Evolutionary conservation across 2,797 vertebrate species (phyloP), one percentile per base, ranked within the genome.

Genomic region (Stomatorhinus walkeri): DNA sequence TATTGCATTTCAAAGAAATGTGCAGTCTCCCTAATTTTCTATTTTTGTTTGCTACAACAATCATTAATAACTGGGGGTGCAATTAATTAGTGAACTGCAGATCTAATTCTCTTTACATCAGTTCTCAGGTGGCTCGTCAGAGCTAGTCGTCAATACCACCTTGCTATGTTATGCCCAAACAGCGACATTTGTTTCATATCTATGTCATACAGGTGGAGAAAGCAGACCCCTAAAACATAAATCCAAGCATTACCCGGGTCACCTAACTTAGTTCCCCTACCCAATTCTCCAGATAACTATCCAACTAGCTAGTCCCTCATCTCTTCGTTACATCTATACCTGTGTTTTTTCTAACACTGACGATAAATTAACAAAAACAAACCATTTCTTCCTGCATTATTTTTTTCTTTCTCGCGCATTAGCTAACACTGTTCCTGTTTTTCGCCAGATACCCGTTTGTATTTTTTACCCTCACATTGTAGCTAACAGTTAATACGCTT

Each of bases 401-500:
- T 90, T 90, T 90, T 90, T 89, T 94, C 92, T 91, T 95, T 43
- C 32, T 87, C 88, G 56, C 48, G 52, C 61, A 68, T 87, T 46
- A 51, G 43, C 81, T 51, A 87, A 14, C 40, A 48, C 59, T 40
- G 9, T 51, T 46, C 19, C 40, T 32, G 24, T 54, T 61, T 51
- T 32, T 24, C 56, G 56, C 51, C 85, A 54, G 4, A 36, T n/a
- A 43, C 54, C 4, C 36, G 54, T 68, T 48, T 87, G 40, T 43
- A n/a, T 64, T 48, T 43, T 61, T 59, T 22, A 14, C 19, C 28
- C 22, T 85, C 49, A 52, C 85, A 28, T 52, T 40, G 93, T 93
- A 94, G 40, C 87, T 93, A 96, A 96, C 95, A 95, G 95, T 95
- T 94, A 94, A 91, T 28, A 72, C 84, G 59, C 72, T 87, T 46